Evolutionary conservation across 2,797 vertebrate species (phyloP).

Genomic region (Cercopithecus hamlyni): DNA sequence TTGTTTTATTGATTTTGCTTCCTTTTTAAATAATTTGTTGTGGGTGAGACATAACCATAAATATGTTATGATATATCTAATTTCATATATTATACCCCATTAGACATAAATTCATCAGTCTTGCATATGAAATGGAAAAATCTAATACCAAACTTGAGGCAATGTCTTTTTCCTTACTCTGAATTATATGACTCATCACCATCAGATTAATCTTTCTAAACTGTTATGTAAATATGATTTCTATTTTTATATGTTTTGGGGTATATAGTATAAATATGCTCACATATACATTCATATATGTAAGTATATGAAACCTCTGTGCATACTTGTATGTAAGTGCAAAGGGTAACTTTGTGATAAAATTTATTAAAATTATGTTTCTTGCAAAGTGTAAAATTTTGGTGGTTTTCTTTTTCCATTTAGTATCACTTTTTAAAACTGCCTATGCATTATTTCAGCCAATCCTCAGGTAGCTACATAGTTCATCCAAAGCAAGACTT

Average conservation of each 20-base stretch:
- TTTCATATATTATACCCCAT: neutral
- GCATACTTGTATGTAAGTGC: neutral
- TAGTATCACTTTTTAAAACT: neutral
- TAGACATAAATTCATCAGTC: neutral
- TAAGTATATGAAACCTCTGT: neutral
- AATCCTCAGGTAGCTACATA: neutral
- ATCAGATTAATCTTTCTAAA: neutral
- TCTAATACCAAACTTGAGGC: neutral
- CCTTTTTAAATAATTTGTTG: neutral
- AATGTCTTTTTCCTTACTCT: neutral
- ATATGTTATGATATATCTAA: neutral
- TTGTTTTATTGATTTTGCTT: neutral
- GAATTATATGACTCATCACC: neutral
- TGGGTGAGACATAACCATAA: neutral
- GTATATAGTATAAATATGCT: neutral
- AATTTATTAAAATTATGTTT: neutral
- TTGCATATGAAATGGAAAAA: neutral
- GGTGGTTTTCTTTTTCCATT: neutral
- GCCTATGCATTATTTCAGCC: neutral
- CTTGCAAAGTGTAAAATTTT: neutral
- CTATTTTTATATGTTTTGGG: neutral
- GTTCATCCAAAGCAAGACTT: neutral
- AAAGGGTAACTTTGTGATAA: neutral
- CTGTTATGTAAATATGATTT: neutral
- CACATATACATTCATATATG: neutral